A percentile compares a stretch with the other conserved stretches of the same genome.
Evolutionary conservation across 2,888 invertebrate genomes (phyloP).

Genomic region (Homarus gammarus): DNA sequence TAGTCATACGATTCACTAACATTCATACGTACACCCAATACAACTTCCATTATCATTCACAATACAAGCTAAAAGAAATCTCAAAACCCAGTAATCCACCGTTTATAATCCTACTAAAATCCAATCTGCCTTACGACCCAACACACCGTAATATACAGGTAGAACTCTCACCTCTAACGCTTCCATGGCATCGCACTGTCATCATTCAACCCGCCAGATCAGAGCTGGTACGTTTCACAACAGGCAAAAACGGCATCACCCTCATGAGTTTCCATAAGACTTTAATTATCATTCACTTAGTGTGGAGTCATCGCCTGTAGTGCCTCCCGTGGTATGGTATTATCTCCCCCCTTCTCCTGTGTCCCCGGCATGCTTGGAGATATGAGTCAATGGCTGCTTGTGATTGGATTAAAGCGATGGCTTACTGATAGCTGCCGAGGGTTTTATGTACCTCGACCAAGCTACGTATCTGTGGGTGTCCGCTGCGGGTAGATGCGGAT

Average conservation of each 20-base stretch:
- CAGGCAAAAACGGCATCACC: background rate
- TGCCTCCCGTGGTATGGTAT: background rate
- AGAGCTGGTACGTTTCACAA: background rate
- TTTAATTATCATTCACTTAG: background rate
- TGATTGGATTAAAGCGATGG: conserved; percentile 66
- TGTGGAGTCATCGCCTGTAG: background rate
- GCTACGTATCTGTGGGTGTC: conserved; percentile 1
- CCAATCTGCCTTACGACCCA: conserved; percentile 24
- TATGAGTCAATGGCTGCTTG: conserved; percentile 55
- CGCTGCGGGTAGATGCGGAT: background rate
- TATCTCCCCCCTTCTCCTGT: conserved; percentile 21
- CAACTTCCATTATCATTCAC: conserved; percentile 60
- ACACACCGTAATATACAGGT: background rate
- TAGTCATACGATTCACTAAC: conserved; percentile 42
- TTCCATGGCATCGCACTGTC: conserved; percentile 31
- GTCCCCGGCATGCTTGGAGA: conserved; percentile 52
- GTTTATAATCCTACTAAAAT: conserved; percentile 36
- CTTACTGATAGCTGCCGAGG: conserved; percentile 55
- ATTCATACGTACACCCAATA: conserved; percentile 50
- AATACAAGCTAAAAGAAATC: conserved; percentile 50
- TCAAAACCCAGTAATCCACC: conserved; percentile 40
- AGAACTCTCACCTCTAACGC: conserved; percentile 45
- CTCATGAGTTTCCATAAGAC: background rate
- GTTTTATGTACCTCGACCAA: conserved; percentile 37
- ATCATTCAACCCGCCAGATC: conserved; percentile 32